A percentile compares a stretch with the other conserved stretches of the same genome.
phyloP scores from a whole-genome alignment of 2,113 vertebrate genomes.

The Sander vitreus region DNA sequence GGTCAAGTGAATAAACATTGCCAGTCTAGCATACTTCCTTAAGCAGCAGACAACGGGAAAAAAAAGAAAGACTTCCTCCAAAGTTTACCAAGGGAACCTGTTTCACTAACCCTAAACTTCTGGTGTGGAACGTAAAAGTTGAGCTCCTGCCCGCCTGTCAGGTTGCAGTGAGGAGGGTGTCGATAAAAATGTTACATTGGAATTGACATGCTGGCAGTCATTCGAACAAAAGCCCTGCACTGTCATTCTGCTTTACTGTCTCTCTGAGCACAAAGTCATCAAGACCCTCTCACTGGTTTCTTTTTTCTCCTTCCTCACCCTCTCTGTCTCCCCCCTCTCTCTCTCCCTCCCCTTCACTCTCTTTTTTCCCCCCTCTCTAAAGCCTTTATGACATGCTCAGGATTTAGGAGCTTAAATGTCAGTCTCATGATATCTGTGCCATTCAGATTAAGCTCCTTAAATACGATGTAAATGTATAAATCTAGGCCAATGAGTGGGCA shows the following conservation, averaged over 20 bases:
- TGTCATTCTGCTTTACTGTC: constrained; percentile 72
- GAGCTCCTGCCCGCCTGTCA: constrained; percentile 65
- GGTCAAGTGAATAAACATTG: constrained; percentile 82
- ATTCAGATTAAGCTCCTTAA: constrained; percentile 82
- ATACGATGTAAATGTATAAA: constrained; percentile 79
- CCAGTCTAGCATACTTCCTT: constrained; percentile 69
- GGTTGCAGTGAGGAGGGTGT: constrained; percentile 58
- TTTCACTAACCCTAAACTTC: constrained; percentile 65
- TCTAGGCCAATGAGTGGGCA: constrained; percentile 82
- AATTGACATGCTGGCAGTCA: constrained; percentile 76
- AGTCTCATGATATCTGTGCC: constrained; percentile 83
- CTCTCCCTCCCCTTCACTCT: constrained; percentile 33
- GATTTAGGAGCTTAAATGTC: constrained; percentile 84
- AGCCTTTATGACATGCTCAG: constrained; percentile 73
- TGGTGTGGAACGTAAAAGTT: constrained; percentile 62
- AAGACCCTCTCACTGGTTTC: constrained; percentile 59
- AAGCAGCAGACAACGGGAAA: constrained; percentile 48
- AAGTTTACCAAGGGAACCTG: constrained; percentile 75
- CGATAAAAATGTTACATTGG: constrained; percentile 76
- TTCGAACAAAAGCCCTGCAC: constrained; percentile 72
- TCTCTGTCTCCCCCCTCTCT: constrained; percentile 11
- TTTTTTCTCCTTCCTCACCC: constrained; percentile 47
- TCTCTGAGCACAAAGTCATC: constrained; percentile 57
- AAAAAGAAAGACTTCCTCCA: constrained; percentile 23
- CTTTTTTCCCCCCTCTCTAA: constrained; percentile 47